Evolutionary conservation across 2,797 vertebrate genomes (phyloP), one percentile per base, ranked within the genome.

Genomic region (Melanotaenia maccullochi): DNA sequence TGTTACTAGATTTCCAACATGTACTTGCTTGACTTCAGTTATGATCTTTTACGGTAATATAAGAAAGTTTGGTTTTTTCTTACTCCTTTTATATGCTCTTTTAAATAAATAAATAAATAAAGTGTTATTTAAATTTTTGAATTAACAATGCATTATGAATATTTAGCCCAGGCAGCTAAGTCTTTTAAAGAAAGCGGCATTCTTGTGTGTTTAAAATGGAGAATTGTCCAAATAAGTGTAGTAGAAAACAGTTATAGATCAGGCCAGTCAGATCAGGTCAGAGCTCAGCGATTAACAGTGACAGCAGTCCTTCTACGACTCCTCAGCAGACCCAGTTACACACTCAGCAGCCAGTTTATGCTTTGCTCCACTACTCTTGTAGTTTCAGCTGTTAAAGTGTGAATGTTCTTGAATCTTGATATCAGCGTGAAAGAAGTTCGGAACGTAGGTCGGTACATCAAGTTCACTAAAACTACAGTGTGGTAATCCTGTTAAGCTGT

Each of bases 401-500:
- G 32, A 64, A 66, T 3, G 32, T 0, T 24, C 9, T 42, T 13
- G 3, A 30, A 30, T 38, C 1, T 52, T 72, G 1, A 54, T 55
- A 51, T 52, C 49, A 65, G 60, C 33, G 16, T 38, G 4, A 71
- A 6, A 35, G 13, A 65, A n/a, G 32, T 77, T 55, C 7, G 7
- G 18, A 59, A 57, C 76, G 22, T 54, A 42, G 22, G 51, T 32
- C 28, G 40, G 49, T 59, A 71, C 30, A 14, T 87, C 72, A 83
- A 81, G 73, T 80, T 91, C 72, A 81, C 68, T 56, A 42, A 83
- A 79, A 77, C 68, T 28, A 71, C 36, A 65, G 73, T 69, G 54
- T 76, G 30, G 65, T 90, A 89, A 93, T 90, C 90, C 90, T 51
- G 90, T 91, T 80, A 76, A 83, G 51, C 61, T 75, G 76, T 47